Evolutionary conservation across 2,113 vertebrate genomes (phyloP), one percentile per base, ranked within the genome.

Genomic region (Campylorhamphus procurvoides): DNA sequence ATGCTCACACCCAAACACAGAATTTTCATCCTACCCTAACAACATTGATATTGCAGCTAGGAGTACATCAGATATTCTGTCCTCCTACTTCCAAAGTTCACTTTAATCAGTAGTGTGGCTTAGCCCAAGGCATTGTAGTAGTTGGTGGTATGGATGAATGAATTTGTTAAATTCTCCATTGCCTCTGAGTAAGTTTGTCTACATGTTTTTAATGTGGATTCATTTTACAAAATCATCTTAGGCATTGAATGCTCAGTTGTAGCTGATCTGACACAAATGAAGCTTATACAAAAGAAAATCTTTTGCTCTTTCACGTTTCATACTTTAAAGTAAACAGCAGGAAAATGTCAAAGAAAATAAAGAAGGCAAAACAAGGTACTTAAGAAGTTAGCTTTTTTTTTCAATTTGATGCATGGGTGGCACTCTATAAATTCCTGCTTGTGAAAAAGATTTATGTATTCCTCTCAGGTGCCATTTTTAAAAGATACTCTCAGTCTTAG

Each of bases 311-410:
- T 93, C 47, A 73, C 69, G 88, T 95, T 86, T 94, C 29, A 58
- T 89, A 40, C 50, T 96, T 95, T 90, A 90, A 94, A 89, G 35
- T 35, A 83, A 95, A 24, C 53, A 62, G 46, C 60, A 78, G 74
- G 89, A 92, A 93, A 95, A 95, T 72, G 71, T 84, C 80, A 94
- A 89, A 94, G 68, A 78, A 93, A 93, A 95, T 87, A 93, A 94
- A 89, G 53, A n/a, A 66, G 29, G 29, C 27, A 90, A 92, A 89
- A 64, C 81, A 84, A 94, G 58, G 33, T 84, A 84, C 50, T 89
- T 90, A 88, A 95, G 82, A 49, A 74, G 62, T 75, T 86, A 56
- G 13, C 14, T 85, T 96, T 67, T 62, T 62, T 37, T 81, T 93
- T 86, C 83, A 94, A 92, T 74, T 46, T 69, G 42, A 33, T 78